Percentiles rank a stretch among this genome's conserved stretches.
Evolutionary conservation across 1,140 invertebrate genomes (phyloP).

Genomic region (Propsilocerus akamusi): DNA sequence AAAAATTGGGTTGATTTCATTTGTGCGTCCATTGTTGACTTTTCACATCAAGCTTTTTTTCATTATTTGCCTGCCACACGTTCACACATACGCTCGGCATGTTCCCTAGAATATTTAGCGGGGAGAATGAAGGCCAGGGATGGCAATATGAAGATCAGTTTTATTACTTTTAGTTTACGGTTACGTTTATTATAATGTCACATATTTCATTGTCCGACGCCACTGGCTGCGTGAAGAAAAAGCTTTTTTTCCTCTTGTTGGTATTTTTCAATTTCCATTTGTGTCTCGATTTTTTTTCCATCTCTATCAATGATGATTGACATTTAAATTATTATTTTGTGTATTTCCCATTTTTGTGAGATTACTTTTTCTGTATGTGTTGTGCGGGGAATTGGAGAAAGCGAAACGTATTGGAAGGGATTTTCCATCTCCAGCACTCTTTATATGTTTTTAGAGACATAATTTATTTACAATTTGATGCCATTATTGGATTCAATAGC

Average conservation of each 20-base stretch:
- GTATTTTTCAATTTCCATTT: conserved; percentile 4
- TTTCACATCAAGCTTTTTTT: background rate
- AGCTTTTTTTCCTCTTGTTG: background rate
- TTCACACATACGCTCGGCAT: background rate
- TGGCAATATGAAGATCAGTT: too few species aligned
- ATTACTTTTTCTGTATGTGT: background rate
- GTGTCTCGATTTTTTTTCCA: conserved; percentile 1
- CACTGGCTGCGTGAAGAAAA: background rate
- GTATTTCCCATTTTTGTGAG: background rate
- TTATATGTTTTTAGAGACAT: background rate
- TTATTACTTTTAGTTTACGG: too few species aligned
- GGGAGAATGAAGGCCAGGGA: too few species aligned
- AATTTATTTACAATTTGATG: conserved; percentile 3
- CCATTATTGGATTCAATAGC: too few species aligned
- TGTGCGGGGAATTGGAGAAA: background rate
- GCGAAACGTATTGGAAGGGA: background rate
- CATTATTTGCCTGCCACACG: background rate
- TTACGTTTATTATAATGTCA: too few species aligned
- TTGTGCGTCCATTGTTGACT: background rate
- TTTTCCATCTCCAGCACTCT: background rate
- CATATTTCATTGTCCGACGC: too few species aligned
- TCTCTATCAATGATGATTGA: conserved; percentile 3
- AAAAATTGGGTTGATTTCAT: background rate
- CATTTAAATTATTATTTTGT: conserved; percentile 3
- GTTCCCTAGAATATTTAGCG: too few species aligned